These are phyloP conservation scores for Festucalex cinctus DNA, from an alignment of 2,113 vertebrate genomes.

Conservation along the genomic window DNA sequence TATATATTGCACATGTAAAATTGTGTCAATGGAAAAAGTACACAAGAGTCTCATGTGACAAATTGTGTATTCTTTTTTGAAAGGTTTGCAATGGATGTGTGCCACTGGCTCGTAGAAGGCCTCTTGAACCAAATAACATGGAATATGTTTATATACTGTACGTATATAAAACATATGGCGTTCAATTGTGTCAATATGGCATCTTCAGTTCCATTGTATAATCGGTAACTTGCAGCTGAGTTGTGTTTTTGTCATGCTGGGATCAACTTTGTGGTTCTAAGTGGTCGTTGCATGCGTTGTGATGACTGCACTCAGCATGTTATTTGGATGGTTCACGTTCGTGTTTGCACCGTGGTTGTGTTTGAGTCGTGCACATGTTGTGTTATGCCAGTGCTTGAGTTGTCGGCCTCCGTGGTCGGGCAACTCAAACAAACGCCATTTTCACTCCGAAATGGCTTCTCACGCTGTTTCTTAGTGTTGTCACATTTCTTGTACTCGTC, in stretches of 20 bases:
- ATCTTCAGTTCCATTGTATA: constrained; percentile 77
- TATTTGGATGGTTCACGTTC: constrained; percentile 83
- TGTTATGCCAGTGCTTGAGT: constrained; percentile 91
- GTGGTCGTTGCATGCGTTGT: constrained; percentile 85
- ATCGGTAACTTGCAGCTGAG: constrained; percentile 68
- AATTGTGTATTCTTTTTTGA: constrained; percentile 80
- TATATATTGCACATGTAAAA: constrained; percentile 22
- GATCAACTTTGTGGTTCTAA: constrained; percentile 55
- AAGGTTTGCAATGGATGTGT: constrained; percentile 81
- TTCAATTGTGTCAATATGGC: constrained; percentile 59
- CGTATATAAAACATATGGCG: constrained; percentile 74
- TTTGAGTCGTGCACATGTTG: constrained; percentile 81
- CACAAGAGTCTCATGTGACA: constrained; percentile 74
- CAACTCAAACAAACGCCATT: constrained; percentile 96
- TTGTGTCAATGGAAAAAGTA: constrained; percentile 70
- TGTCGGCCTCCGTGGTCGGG: constrained; percentile 80
- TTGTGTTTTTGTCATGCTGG: constrained; percentile 50
- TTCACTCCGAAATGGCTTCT: constrained; percentile 87
- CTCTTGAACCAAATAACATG: constrained; percentile 44
- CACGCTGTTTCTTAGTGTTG: constrained; percentile 75
- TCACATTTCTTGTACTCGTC: constrained; percentile 52
- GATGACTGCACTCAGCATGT: constrained; percentile 92
- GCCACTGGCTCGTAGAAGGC: constrained; percentile 56
- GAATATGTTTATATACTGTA: constrained; percentile 75
- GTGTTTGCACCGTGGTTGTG: constrained; percentile 84